These are phyloP conservation scores for Chanos chanos DNA, from an alignment of 2,797 vertebrate species.

Conservation along the genomic window DNA sequence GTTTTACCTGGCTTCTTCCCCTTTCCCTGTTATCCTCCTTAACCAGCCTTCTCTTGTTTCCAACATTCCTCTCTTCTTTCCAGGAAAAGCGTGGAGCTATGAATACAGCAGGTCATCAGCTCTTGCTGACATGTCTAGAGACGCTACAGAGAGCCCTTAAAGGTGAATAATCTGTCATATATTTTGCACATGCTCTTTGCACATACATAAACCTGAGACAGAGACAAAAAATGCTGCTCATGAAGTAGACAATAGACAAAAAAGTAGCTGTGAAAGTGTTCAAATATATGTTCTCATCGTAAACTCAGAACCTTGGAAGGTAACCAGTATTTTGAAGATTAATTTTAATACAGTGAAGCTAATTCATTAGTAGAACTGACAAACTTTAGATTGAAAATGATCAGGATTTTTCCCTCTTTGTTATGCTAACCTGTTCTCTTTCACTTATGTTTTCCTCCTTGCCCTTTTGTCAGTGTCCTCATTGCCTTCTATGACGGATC, in stretches of 20 bases:
- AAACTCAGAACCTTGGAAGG: too few relatives aligned
- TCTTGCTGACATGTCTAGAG: conserved; percentile 92
- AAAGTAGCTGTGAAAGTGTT: not conserved
- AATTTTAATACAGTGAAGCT: not conserved
- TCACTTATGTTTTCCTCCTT: not conserved
- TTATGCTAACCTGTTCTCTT: conserved; percentile 3
- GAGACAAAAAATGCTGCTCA: too few relatives aligned
- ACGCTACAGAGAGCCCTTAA: conserved; percentile 94
- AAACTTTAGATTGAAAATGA: not conserved
- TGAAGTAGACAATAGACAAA: too few relatives aligned
- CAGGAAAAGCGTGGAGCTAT: conserved; percentile 92
- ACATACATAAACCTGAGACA: too few relatives aligned
- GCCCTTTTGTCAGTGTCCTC: conserved; percentile 80
- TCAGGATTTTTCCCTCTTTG: not conserved
- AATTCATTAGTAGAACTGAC: not conserved
- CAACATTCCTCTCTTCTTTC: conserved; percentile 6
- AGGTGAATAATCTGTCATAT: too few relatives aligned
- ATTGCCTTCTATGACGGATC: conserved; percentile 94
- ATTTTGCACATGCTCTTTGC: too few relatives aligned
- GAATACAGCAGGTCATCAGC: conserved; percentile 88
- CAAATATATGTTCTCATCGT: too few relatives aligned
- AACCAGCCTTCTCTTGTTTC: conserved; percentile 13
- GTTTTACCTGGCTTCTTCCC: not conserved
- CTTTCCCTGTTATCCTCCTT: not conserved
- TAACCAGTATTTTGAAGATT: not conserved